These are phyloP conservation scores for Tipula vernalis DNA, from an alignment of 2,888 invertebrate genomes.

Conservation along the genomic window DNA sequence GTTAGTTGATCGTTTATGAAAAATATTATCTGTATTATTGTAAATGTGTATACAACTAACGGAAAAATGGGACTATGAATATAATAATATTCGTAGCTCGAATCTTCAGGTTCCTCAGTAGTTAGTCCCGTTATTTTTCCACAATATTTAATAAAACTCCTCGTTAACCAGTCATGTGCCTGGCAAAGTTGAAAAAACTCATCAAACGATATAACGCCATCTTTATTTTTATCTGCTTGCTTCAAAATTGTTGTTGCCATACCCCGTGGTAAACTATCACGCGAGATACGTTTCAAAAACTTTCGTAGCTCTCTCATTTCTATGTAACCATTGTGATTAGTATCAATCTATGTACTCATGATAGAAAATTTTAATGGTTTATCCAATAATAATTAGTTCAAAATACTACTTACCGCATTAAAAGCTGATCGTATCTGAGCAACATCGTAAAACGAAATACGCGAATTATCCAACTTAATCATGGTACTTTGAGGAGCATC, in stretches of 20 bases:
- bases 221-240: neutral
- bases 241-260: neutral
- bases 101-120: neutral
- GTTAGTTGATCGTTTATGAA: neutral
- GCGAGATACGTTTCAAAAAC: neutral
- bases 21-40: neutral
- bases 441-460: neutral
- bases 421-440: neutral
- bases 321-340: neutral
- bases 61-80: neutral
- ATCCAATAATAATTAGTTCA: neutral
- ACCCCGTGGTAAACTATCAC: neutral
- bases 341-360: neutral
- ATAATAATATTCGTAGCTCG: neutral
- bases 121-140: neutral
- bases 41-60: neutral
- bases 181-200: neutral
- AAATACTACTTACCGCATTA: neutral
- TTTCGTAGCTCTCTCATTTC: neutral
- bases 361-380: neutral
- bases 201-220: neutral
- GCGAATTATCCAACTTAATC: neutral
- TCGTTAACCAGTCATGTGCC: neutral
- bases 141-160: neutral
- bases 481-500: neutral